phyloP scores from a whole-genome alignment of 2,797 vertebrate genomes.

The Semaprochilodus insignis region DNA sequence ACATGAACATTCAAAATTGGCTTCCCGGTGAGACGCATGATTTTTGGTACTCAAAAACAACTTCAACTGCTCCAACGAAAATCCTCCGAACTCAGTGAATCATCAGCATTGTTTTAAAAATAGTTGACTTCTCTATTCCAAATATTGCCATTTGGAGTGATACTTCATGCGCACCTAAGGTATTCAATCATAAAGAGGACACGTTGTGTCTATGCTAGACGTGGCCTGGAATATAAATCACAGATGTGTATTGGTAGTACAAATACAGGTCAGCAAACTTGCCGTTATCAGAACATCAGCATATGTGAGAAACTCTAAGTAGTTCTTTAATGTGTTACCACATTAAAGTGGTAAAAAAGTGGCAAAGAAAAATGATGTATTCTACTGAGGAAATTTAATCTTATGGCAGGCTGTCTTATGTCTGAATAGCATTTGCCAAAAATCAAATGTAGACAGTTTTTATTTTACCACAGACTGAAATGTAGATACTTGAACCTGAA shows the following conservation, averaged over 20 bases:
- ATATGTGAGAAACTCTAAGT: neutral
- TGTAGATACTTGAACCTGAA: too few relatives aligned
- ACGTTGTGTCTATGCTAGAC: neutral
- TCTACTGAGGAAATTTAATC: neutral
- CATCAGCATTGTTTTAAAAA: slow-evolving; percentile 12
- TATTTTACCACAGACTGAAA: too few relatives aligned
- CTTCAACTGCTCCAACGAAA: slow-evolving; percentile 13
- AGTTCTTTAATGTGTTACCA: neutral
- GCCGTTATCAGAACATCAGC: neutral
- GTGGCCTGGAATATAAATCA: slow-evolving; percentile 1
- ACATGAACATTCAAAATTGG: slow-evolving; percentile 18
- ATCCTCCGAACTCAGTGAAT: neutral
- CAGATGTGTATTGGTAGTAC: neutral
- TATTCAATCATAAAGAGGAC: neutral
- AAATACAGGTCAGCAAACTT: neutral
- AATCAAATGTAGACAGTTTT: too few relatives aligned
- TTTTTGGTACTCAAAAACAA: slow-evolving; percentile 18
- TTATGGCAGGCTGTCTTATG: too few relatives aligned
- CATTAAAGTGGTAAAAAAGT: too few relatives aligned
- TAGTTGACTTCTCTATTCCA: neutral
- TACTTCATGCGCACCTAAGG: neutral
- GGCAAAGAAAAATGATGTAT: neutral
- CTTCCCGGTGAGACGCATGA: slow-evolving; percentile 12
- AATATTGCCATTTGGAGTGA: slow-evolving; percentile 4
- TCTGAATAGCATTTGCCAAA: too few relatives aligned